phyloP scores from a whole-genome alignment of 2,797 vertebrate genomes.

The Acropternis orthonyx region DNA sequence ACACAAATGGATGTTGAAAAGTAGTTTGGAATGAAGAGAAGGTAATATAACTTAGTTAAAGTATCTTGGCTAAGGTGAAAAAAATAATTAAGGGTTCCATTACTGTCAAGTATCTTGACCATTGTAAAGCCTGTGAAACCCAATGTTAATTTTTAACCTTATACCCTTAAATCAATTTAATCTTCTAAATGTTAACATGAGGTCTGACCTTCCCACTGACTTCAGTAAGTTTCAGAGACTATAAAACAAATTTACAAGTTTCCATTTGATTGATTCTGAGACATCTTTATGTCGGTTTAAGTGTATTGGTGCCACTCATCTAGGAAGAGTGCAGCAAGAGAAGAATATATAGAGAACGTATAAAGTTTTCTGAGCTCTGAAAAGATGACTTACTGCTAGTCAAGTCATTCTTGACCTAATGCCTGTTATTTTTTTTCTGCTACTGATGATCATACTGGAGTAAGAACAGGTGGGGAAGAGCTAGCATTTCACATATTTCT shows the following conservation, averaged over 20 bases:
- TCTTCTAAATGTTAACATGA: background rate
- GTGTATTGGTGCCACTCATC: background rate
- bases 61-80: background rate
- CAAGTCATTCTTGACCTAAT: background rate
- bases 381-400: background rate
- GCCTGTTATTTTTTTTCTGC: background rate
- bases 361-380: background rate
- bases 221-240: background rate
- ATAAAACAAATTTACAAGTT: conserved; percentile 11
- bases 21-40: background rate
- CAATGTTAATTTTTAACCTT: conserved; percentile 2
- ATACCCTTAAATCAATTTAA: background rate
- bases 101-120: background rate
- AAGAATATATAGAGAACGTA: background rate
- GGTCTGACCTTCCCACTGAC: background rate
- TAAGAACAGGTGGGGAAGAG: background rate
- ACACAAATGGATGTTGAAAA: background rate
- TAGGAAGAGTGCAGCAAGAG: background rate
- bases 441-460: background rate
- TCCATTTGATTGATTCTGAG: background rate
- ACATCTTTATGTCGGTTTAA: background rate
- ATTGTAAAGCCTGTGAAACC: background rate
- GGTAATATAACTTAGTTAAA: background rate
- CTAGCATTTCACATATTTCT: background rate
- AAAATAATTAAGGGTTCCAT: background rate